Evolutionary conservation across 2,888 invertebrate species (phyloP).

Genomic region (Sminthurinus aureus): DNA sequence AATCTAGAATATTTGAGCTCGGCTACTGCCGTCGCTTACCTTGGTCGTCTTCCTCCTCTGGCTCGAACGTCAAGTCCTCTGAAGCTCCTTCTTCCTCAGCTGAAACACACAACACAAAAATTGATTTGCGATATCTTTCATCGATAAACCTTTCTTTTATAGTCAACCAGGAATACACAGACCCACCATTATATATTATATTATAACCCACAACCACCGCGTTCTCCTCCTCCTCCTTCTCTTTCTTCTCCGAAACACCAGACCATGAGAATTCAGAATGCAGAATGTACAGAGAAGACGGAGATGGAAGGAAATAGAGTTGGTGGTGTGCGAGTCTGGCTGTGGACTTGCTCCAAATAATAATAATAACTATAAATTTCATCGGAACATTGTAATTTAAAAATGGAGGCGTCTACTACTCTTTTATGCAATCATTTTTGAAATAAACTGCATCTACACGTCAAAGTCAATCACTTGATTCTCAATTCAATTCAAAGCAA

Average conservation of each 20-base stretch:
- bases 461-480: not conserved
- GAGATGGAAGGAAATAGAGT: not conserved
- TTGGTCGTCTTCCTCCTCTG: not conserved
- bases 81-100: not conserved
- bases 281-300: not conserved
- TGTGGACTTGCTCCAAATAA: not conserved
- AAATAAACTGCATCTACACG: not conserved
- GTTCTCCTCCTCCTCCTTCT: not conserved
- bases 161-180: not conserved
- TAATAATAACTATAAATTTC: slow-evolving; percentile 22
- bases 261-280: not conserved
- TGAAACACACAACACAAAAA: slow-evolving; percentile 25
- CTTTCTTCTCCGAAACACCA: not conserved
- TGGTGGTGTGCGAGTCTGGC: not conserved
- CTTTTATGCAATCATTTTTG: slow-evolving; percentile 7
- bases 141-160: slow-evolving; percentile 45
- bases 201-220: no score
- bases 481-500: slow-evolving; percentile 1
- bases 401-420: slow-evolving; percentile 13
- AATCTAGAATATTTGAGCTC: not conserved
- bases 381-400: slow-evolving; percentile 29
- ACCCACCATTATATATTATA: no score
- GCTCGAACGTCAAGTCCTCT: not conserved
- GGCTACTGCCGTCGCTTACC: not conserved
- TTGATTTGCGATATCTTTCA: slow-evolving; percentile 48